These are phyloP conservation scores for Hylaea fasciaria DNA, from an alignment of 2,888 invertebrate species.

Conservation along the genomic window DNA sequence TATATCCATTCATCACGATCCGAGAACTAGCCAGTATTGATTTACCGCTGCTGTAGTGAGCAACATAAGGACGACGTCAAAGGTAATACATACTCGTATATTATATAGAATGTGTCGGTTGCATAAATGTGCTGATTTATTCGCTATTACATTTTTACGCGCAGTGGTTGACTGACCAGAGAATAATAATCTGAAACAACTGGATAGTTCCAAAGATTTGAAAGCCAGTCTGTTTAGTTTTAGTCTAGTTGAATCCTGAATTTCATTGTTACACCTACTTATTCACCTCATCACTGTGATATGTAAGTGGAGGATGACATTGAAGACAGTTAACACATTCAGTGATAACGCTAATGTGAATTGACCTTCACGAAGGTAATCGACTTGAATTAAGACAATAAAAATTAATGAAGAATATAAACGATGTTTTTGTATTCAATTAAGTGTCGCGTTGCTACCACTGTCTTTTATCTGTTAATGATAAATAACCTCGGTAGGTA, in stretches of 20 bases:
- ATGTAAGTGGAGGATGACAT: conserved; percentile 6
- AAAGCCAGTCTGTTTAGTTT: conserved; percentile 1
- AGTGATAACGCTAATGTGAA: conserved; percentile 15
- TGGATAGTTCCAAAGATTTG: conserved; percentile 3
- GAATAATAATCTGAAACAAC: conserved; percentile 1
- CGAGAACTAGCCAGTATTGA: conserved; percentile 41
- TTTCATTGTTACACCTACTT: background rate
- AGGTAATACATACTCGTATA: conserved; percentile 41
- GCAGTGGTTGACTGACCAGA: conserved; percentile 1
- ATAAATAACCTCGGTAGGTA: conserved; percentile 1
- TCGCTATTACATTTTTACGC: conserved; percentile 34
- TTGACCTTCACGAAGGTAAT: conserved; percentile 26
- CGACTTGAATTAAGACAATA: conserved; percentile 10
- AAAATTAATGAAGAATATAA: conserved; percentile 4
- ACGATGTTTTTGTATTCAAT: conserved; percentile 9
- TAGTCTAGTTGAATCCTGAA: background rate
- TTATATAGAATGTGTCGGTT: no score
- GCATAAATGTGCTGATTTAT: conserved; percentile 47
- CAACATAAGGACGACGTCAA: conserved; percentile 58
- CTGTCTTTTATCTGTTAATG: background rate
- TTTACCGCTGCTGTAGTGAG: conserved; percentile 48
- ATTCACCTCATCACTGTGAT: no score
- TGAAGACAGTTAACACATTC: conserved; percentile 8
- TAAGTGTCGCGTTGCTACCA: background rate
- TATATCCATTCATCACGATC: conserved; percentile 25